These are phyloP conservation scores for Saimiri boliviensis DNA, from an alignment of 2,113 vertebrate genomes.

Conservation along the genomic window DNA sequence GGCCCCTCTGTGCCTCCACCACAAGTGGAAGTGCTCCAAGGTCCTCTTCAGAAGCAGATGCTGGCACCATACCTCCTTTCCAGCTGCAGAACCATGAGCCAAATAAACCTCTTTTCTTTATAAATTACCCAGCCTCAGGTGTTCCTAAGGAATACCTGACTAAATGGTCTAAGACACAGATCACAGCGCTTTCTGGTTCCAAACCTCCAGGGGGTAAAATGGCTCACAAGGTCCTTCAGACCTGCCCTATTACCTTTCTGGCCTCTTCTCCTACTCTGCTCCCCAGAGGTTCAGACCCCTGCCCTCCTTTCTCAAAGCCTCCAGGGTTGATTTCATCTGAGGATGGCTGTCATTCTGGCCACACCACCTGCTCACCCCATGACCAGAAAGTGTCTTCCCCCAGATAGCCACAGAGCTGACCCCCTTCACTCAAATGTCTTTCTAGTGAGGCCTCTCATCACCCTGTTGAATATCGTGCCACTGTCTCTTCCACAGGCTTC, in stretches of 20 bases:
- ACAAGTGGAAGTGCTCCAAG: not conserved
- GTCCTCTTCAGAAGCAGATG: not conserved
- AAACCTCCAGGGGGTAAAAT: not conserved
- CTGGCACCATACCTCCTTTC: not conserved
- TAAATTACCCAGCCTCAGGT: not conserved
- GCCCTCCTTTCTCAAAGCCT: not conserved
- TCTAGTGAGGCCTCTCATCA: not conserved
- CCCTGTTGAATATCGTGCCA: not conserved
- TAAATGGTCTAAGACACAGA: not conserved
- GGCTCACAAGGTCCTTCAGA: not conserved
- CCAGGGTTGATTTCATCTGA: not conserved
- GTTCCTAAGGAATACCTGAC: not conserved
- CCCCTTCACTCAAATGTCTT: not conserved
- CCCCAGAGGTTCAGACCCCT: not conserved
- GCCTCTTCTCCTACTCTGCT: not conserved
- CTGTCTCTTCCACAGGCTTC: not conserved
- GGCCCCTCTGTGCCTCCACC: not conserved
- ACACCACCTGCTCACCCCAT: not conserved
- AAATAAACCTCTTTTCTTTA: not conserved
- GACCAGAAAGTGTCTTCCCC: not conserved
- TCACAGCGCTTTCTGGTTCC: not conserved
- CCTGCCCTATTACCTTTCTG: accelerated
- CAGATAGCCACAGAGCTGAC: not conserved
- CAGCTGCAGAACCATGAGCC: not conserved
- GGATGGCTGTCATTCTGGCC: too few relatives aligned